Evolutionary conservation across 2,797 vertebrate species (phyloP).

Genomic region (Poeciliopsis gracilis): DNA sequence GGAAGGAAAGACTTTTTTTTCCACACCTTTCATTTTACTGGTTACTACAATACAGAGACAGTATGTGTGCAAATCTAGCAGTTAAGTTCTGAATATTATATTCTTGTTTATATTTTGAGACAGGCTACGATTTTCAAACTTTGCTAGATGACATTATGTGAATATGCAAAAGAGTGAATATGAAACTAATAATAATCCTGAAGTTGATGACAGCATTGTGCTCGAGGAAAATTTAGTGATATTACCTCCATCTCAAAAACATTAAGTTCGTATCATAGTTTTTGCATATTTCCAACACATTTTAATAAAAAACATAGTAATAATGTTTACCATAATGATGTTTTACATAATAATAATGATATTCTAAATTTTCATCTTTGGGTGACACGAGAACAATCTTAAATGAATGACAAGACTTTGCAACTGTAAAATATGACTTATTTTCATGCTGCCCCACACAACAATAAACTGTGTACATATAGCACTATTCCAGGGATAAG

Average conservation of each 20-base stretch:
- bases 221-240: not conserved
- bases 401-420: not conserved
- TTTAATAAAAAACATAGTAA: not conserved
- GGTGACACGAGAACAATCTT: slow-evolving; percentile 12
- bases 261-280: not conserved
- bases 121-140: not conserved
- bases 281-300: not conserved
- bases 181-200: not conserved
- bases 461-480: slow-evolving; percentile 34
- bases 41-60: not conserved
- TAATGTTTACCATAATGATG: not conserved
- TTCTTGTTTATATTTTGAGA: not conserved
- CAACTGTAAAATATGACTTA: not conserved
- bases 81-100: not conserved
- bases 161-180: not conserved
- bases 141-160: not conserved
- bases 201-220: not conserved
- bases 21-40: not conserved
- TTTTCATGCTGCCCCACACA: slow-evolving; percentile 9
- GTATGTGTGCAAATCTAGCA: not conserved
- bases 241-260: not conserved
- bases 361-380: not conserved
- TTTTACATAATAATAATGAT: not conserved
- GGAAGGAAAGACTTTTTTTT: not conserved
- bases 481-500: slow-evolving; percentile 47